Evolutionary conservation across 2,113 vertebrate genomes (phyloP).

Genomic region (Muntiacus muntjak): DNA sequence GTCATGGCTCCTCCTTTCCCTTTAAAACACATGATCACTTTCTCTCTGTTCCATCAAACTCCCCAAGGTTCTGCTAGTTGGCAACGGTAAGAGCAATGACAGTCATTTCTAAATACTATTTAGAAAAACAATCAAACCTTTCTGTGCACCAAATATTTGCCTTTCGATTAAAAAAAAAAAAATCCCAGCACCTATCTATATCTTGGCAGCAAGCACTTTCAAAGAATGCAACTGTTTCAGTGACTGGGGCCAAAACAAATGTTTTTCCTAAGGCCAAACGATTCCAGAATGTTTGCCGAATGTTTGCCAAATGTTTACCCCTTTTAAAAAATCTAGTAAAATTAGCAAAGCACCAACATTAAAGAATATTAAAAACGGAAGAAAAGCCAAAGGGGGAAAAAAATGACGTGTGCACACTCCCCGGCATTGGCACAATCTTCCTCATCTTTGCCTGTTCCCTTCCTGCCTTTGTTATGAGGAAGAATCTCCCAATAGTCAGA

Average conservation of each 20-base stretch:
- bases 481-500: not conserved
- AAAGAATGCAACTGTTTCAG: not conserved
- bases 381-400: not conserved
- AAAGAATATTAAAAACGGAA: not conserved
- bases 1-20: not conserved
- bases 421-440: fast-evolving
- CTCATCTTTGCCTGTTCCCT: not conserved
- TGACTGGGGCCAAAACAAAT: slow-evolving; percentile 30
- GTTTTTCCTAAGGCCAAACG: slow-evolving; percentile 9
- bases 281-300: slow-evolving; percentile 43
- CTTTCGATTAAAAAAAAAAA: not conserved
- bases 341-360: not conserved
- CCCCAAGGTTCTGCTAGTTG: not conserved
- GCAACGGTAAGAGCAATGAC: not conserved
- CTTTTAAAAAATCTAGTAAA: not conserved
- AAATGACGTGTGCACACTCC: not conserved
- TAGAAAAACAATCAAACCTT: slow-evolving; percentile 27
- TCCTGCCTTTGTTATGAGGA: not conserved
- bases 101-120: not conserved
- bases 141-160: slow-evolving; percentile 53
- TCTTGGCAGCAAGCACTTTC: slow-evolving; percentile 27
- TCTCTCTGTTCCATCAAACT: not conserved
- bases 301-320: slow-evolving; percentile 33
- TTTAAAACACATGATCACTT: not conserved
- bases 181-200: slow-evolving; percentile 36